Percentiles rank a stretch among this genome's conserved stretches.
phyloP scores from a whole-genome alignment of 1,140 invertebrate species.

The Grapholita molesta region DNA sequence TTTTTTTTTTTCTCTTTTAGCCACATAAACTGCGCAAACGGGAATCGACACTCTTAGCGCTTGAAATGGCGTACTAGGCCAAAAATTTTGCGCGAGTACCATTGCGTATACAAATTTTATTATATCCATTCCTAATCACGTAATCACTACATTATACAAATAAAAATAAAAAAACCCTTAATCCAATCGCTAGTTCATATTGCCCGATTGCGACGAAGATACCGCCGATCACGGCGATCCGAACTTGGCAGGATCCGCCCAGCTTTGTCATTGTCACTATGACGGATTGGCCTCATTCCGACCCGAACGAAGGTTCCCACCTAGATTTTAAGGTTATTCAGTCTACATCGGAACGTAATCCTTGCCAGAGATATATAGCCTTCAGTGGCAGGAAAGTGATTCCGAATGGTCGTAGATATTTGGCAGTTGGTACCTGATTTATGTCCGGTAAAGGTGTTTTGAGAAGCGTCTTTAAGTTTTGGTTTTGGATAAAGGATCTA shows the following conservation, averaged over 20 bases:
- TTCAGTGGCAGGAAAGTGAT: constrained; percentile 14
- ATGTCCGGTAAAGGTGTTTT: neutral
- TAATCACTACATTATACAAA: neutral
- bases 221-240: neutral
- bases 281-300: constrained; percentile 6
- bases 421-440: neutral
- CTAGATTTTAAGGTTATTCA: constrained; percentile 16
- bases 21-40: no score
- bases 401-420: constrained; percentile 8
- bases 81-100: no score
- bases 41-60: no score
- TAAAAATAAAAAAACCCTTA: neutral
- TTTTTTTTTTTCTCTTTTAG: no score
- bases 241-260: neutral
- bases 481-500: neutral
- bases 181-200: neutral
- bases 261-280: constrained; percentile 17
- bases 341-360: constrained; percentile 1
- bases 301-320: constrained; percentile 2
- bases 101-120: no score
- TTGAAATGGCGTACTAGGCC: no score
- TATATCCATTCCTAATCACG: neutral
- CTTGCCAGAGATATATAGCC: constrained; percentile 13
- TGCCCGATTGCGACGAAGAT: neutral
- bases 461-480: neutral